Percentiles rank a stretch among this genome's conserved stretches.
Evolutionary conservation across 2,113 vertebrate genomes (phyloP).

Genomic region (Polypterus bichir): DNA sequence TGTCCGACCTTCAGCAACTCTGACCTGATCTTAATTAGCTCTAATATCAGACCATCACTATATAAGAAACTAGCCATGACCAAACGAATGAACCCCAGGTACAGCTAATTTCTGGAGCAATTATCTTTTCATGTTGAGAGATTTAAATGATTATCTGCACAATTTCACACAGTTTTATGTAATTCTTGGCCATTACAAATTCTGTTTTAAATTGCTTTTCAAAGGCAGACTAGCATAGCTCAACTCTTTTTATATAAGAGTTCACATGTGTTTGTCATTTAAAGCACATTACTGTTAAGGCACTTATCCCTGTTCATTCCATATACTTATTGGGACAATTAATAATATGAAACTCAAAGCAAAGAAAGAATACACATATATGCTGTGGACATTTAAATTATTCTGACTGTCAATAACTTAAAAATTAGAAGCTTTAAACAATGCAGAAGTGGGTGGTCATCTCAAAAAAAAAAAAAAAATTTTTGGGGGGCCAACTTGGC

Average conservation of each 20-base stretch:
- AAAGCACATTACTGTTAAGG: not conserved
- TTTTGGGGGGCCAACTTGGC: too few relatives aligned
- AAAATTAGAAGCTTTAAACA: too few relatives aligned
- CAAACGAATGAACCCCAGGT: constrained; percentile 98
- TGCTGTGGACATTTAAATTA: too few relatives aligned
- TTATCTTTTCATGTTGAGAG: constrained; percentile 99
- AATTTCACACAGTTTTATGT: constrained; percentile 96
- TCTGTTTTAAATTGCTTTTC: constrained; percentile 77
- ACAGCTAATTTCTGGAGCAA: constrained; percentile 98
- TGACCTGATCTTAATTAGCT: constrained; percentile 97
- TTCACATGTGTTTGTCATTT: constrained; percentile 7
- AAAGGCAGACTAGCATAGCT: constrained; percentile 44
- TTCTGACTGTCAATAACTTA: too few relatives aligned
- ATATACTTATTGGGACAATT: too few relatives aligned
- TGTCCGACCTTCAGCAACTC: constrained; percentile 98
- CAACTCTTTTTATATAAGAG: constrained; percentile 31
- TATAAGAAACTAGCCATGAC: constrained; percentile 99
- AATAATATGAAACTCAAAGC: too few relatives aligned
- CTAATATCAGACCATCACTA: constrained; percentile 91
- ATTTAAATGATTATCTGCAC: constrained; percentile 99
- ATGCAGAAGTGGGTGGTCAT: too few relatives aligned
- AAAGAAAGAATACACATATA: too few relatives aligned
- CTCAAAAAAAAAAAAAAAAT: too few relatives aligned
- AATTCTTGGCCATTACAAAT: constrained; percentile 75
- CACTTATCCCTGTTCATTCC: too few relatives aligned